phyloP scores from a whole-genome alignment of 2,797 vertebrate genomes.

The Falco columbarius region DNA sequence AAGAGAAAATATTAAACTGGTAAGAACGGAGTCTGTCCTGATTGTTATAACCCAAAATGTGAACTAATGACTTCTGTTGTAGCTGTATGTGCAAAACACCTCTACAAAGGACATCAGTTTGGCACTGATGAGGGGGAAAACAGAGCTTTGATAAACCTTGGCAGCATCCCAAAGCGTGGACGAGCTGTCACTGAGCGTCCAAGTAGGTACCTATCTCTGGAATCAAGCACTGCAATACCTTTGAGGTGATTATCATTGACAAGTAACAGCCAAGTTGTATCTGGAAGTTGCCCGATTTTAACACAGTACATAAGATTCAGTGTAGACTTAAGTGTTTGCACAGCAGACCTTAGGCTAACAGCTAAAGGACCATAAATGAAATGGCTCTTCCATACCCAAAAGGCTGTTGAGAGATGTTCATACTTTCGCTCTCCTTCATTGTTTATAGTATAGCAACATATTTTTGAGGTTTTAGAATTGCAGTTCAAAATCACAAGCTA shows the following conservation, averaged over 20 bases:
- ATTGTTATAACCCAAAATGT: background rate
- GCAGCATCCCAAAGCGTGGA: background rate
- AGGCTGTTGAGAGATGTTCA: background rate
- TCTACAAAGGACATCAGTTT: background rate
- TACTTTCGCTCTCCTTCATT: background rate
- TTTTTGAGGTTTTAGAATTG: background rate
- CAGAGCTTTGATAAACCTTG: background rate
- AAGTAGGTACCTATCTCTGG: background rate
- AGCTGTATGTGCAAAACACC: fast-evolving
- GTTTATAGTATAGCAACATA: background rate
- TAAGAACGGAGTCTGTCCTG: background rate
- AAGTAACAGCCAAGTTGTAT: background rate
- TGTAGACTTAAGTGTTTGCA: background rate
- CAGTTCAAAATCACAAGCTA: background rate
- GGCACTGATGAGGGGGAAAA: background rate
- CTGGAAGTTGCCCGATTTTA: background rate
- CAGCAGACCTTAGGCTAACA: background rate
- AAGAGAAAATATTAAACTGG: background rate
- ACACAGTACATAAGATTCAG: background rate
- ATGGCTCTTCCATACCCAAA: background rate
- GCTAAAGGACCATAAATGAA: background rate
- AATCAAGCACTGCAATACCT: background rate
- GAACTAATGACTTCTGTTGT: background rate
- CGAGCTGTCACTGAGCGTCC: background rate
- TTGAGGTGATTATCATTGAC: background rate